A percentile compares a stretch with the other conserved stretches of the same genome.
Conservation (phyloP, 2,797 vertebrate species). For the Sibirionetta formosa region DNA sequence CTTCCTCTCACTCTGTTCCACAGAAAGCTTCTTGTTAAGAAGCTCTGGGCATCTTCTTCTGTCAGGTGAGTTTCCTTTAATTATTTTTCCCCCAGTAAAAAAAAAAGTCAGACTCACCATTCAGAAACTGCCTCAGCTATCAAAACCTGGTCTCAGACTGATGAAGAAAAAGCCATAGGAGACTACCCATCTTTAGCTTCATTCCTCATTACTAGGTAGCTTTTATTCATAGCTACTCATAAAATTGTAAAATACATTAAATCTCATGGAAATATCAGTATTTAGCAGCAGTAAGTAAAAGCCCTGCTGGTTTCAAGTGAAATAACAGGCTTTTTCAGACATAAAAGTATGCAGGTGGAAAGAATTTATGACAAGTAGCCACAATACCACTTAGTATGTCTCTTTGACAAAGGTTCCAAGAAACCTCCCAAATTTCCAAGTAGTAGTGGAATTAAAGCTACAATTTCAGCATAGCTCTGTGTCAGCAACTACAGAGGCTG, state of each 20-base stretch:
- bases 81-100: neutral
- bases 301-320: neutral
- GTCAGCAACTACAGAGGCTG: neutral
- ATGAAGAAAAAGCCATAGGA: neutral
- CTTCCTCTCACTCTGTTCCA: neutral
- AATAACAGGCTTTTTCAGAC: neutral
- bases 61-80: neutral
- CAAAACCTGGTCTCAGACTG: neutral
- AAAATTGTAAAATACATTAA: conserved; percentile 16
- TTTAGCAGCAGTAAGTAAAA: conserved; percentile 11
- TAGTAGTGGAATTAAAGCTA: neutral
- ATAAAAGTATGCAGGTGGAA: neutral
- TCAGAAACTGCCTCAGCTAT: neutral
- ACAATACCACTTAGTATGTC: neutral
- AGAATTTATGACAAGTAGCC: conserved; percentile 1
- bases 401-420: neutral
- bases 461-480: neutral
- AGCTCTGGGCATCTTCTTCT: neutral
- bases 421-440: neutral
- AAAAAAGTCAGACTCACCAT: neutral
- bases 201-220: neutral
- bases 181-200: neutral
- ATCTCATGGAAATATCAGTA: neutral
- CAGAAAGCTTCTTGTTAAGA: neutral
- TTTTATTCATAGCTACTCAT: neutral